Percentiles rank a stretch among this genome's conserved stretches.
Evolutionary conservation across 2,113 vertebrate genomes (phyloP).

Genomic region (Urocitellus parryii): DNA sequence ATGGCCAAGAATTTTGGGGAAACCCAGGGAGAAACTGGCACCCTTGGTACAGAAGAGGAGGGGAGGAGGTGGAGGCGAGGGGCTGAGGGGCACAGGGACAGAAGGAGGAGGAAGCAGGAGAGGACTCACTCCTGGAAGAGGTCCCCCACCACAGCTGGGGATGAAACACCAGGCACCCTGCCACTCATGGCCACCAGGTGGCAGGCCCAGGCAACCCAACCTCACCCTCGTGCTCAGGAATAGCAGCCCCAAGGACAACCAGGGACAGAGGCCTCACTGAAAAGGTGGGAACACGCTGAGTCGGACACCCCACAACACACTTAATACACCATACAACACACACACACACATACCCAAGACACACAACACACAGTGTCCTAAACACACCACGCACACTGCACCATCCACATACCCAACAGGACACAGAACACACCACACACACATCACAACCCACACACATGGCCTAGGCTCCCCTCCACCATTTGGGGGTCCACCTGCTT

Average conservation of each 20-base stretch:
- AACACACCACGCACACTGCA: background rate
- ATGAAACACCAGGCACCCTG: background rate
- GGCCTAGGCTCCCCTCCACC: no score
- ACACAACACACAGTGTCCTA: background rate
- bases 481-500: background rate
- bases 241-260: background rate
- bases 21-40: background rate
- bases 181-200: constrained; percentile 67
- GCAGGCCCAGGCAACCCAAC: constrained; percentile 8
- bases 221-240: rapidly evolving
- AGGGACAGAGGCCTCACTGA: background rate
- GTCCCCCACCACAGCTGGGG: background rate
- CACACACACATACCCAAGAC: no score
- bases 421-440: no score
- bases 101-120: no score
- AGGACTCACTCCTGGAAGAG: background rate
- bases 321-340: background rate
- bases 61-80: background rate
- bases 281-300: background rate
- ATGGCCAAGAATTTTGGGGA: background rate
- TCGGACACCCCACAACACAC: background rate
- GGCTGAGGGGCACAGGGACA: no score
- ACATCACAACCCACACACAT: background rate
- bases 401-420: no score
- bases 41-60: background rate